Percentiles rank a stretch among this genome's conserved stretches.
Evolutionary conservation across 1,140 invertebrate genomes (phyloP).

Genomic region (Drosophila ficusphila): DNA sequence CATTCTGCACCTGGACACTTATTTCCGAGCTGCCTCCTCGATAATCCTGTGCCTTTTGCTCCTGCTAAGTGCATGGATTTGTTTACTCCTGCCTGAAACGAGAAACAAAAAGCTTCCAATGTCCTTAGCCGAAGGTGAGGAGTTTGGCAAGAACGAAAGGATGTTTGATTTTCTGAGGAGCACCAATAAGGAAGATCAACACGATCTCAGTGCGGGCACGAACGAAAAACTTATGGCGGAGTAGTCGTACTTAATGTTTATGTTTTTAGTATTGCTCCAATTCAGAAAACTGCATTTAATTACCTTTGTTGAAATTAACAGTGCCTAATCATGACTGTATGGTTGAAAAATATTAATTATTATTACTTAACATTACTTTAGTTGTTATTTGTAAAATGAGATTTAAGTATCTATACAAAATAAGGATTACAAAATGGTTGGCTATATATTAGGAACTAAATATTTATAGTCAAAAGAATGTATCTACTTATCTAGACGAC

Average conservation of each 20-base stretch:
- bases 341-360: no score
- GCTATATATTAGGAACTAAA: no score
- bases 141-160: conserved; percentile 85
- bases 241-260: background rate
- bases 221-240: conserved; percentile 53
- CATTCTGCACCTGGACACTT: conserved; percentile 78
- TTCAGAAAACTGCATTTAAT: background rate
- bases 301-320: background rate
- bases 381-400: no score
- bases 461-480: no score
- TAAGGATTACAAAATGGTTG: no score
- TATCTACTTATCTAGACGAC: background rate
- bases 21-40: conserved; percentile 85
- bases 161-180: conserved; percentile 69
- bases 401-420: no score
- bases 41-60: conserved; percentile 86
- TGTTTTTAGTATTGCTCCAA: background rate
- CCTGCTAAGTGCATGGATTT: conserved; percentile 85
- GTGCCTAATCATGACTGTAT: no score
- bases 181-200: background rate
- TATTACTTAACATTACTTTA: no score
- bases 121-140: conserved; percentile 86
- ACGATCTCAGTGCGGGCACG: conserved; percentile 24
- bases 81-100: conserved; percentile 87
- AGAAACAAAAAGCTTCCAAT: conserved; percentile 85